Evolutionary conservation across 2,797 vertebrate genomes (phyloP).

Genomic region (Clarias platycephalus): DNA sequence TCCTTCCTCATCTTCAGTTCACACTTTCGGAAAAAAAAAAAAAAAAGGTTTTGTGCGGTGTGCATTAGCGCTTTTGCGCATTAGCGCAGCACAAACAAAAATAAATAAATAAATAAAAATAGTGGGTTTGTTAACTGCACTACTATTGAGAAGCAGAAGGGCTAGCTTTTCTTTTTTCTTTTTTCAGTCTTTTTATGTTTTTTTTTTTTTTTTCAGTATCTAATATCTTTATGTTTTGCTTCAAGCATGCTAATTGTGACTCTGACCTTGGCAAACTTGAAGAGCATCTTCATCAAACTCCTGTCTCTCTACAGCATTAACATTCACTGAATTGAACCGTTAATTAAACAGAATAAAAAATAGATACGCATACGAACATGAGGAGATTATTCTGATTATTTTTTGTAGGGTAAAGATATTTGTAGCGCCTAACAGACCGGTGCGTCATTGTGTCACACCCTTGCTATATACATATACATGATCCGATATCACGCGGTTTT

Average conservation of each 20-base stretch:
- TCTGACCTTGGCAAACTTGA: background rate
- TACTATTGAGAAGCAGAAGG: background rate
- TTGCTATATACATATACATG: background rate
- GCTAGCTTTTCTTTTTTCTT: background rate
- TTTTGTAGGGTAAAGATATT: background rate
- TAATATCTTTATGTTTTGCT: background rate
- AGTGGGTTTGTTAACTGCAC: background rate
- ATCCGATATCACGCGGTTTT: conserved; percentile 51
- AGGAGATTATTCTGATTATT: background rate
- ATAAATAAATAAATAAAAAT: conserved; percentile 16
- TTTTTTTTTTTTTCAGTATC: background rate
- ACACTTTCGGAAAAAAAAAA: background rate
- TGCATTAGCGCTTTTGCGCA: conserved; percentile 45
- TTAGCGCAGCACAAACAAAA: conserved; percentile 57
- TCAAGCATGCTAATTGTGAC: background rate
- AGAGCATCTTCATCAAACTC: background rate
- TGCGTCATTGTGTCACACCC: background rate
- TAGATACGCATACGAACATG: background rate
- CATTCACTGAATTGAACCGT: background rate
- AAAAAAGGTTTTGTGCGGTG: conserved; percentile 46
- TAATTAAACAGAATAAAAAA: background rate
- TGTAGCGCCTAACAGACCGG: background rate
- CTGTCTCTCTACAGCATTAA: background rate
- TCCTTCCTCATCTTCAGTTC: conserved; percentile 23
- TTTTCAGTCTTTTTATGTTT: background rate